Percentiles rank a stretch among this genome's conserved stretches.
Conservation (phyloP, 2,888 invertebrate species). For the Druceiella hillmani region DNA sequence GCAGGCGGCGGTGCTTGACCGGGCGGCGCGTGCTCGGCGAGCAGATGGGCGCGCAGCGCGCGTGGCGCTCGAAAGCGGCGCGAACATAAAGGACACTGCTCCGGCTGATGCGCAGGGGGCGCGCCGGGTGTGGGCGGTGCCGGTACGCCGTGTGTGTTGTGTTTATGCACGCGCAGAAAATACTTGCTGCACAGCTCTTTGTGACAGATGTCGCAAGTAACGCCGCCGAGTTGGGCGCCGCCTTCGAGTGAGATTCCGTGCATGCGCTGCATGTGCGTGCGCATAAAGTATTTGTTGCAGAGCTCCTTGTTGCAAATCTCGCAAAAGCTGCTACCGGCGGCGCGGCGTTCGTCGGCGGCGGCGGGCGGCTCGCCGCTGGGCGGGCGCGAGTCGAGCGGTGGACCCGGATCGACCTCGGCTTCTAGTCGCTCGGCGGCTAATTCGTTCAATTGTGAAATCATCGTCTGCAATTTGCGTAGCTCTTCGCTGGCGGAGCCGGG, state of each 20-base stretch:
- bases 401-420: conserved; percentile 29
- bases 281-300: conserved; percentile 99
- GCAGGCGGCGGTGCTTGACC: conserved; percentile 39
- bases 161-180: conserved; percentile 94
- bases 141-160: conserved; percentile 94
- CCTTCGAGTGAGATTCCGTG: conserved; percentile 93
- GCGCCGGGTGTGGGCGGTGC: conserved; percentile 64
- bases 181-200: conserved; percentile 98
- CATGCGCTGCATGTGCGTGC: conserved; percentile 99
- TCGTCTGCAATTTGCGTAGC: conserved; percentile 82
- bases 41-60: conserved; percentile 80
- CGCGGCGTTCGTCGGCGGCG: conserved; percentile 46
- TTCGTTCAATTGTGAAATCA: conserved; percentile 85
- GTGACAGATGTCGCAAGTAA: conserved; percentile 96
- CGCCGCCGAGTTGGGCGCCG: conserved; percentile 87
- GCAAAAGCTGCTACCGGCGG: conserved; percentile 82
- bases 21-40: conserved; percentile 76
- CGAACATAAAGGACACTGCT: conserved; percentile 75
- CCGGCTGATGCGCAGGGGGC: conserved; percentile 41
- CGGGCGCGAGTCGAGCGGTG: conserved; percentile 30
- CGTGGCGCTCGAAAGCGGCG: conserved; percentile 83
- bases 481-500: conserved; percentile 73
- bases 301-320: conserved; percentile 98
- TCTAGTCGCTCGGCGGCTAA: conserved; percentile 57
- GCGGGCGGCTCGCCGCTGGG: conserved; percentile 40